A percentile compares a stretch with the other conserved stretches of the same genome.
These are phyloP conservation scores for Erebia palarica DNA, from an alignment of 2,888 invertebrate genomes.

Conservation along the genomic window DNA sequence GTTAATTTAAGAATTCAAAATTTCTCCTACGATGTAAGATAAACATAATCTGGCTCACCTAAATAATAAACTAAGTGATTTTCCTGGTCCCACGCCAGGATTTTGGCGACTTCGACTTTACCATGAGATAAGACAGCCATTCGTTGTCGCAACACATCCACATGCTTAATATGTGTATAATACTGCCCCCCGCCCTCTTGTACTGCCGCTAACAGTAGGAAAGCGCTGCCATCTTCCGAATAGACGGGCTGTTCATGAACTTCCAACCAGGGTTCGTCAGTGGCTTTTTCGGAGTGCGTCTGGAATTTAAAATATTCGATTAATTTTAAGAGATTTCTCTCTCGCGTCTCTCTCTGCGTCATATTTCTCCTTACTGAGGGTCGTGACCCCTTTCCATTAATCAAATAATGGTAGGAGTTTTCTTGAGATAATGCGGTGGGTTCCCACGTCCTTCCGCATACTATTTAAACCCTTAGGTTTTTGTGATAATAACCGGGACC, in stretches of 20 bases:
- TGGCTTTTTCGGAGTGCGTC: conserved; percentile 92
- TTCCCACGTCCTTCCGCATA: too few relatives aligned
- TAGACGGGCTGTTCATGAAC: conserved; percentile 92
- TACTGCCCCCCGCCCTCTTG: conserved; percentile 92
- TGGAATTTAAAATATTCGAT: conserved; percentile 57
- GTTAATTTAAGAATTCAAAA: too few relatives aligned
- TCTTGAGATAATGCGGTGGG: too few relatives aligned
- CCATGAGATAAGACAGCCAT: conserved; percentile 94
- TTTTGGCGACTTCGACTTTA: conserved; percentile 90
- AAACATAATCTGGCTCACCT: conserved; percentile 54
- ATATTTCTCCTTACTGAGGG: background rate
- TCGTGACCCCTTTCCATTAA: too few relatives aligned
- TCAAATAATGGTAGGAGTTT: too few relatives aligned
- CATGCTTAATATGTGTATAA: conserved; percentile 94
- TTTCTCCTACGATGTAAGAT: too few relatives aligned
- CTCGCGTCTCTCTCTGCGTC: too few relatives aligned
- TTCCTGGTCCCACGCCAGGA: conserved; percentile 92
- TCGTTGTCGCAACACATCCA: conserved; percentile 90
- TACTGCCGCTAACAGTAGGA: conserved; percentile 90
- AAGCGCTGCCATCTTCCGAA: conserved; percentile 92
- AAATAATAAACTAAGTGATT: conserved; percentile 91
- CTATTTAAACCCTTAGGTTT: too few relatives aligned
- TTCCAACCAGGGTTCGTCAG: conserved; percentile 93
- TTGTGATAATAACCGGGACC: too few relatives aligned
- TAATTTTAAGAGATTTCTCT: too few relatives aligned